These are phyloP conservation scores for Loris lydekkerianus DNA, from an alignment of 2,797 vertebrate genomes.

Conservation along the genomic window DNA sequence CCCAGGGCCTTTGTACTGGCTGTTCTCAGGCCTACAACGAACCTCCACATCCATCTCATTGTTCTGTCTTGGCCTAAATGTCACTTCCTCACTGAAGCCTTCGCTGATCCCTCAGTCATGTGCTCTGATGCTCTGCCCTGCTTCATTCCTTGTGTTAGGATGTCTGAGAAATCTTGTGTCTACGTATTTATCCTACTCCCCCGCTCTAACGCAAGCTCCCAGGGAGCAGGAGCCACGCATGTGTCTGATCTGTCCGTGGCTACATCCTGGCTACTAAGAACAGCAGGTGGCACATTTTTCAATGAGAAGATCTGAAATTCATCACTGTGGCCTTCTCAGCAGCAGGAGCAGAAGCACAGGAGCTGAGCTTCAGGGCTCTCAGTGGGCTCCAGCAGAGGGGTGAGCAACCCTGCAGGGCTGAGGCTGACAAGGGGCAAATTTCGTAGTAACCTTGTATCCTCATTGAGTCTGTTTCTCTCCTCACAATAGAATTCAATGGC, in stretches of 20 bases:
- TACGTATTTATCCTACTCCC: not conserved
- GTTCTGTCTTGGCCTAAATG: not conserved
- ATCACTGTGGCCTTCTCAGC: not conserved
- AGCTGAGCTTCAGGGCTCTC: not conserved
- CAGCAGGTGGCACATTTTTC: not conserved
- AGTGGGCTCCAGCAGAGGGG: not conserved
- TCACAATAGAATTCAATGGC: not conserved
- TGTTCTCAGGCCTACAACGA: not conserved
- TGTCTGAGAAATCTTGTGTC: not conserved
- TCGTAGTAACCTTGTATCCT: not conserved
- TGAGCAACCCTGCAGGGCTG: accelerated
- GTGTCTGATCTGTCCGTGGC: not conserved
- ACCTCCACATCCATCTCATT: not conserved
- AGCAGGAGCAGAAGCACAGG: not conserved
- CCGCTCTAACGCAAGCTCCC: not conserved
- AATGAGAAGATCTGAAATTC: not conserved
- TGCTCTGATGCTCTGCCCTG: not conserved
- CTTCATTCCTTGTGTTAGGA: not conserved
- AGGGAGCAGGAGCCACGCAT: not conserved
- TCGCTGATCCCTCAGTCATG: not conserved
- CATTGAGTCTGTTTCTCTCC: not conserved
- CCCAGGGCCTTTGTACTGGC: constrained; percentile 5
- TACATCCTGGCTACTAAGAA: not conserved
- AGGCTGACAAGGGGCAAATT: not conserved
- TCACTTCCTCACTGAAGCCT: not conserved